Evolutionary conservation across 2,113 vertebrate species (phyloP), one percentile per base, ranked within the genome.

Genomic region (Notiomystis cincta): DNA sequence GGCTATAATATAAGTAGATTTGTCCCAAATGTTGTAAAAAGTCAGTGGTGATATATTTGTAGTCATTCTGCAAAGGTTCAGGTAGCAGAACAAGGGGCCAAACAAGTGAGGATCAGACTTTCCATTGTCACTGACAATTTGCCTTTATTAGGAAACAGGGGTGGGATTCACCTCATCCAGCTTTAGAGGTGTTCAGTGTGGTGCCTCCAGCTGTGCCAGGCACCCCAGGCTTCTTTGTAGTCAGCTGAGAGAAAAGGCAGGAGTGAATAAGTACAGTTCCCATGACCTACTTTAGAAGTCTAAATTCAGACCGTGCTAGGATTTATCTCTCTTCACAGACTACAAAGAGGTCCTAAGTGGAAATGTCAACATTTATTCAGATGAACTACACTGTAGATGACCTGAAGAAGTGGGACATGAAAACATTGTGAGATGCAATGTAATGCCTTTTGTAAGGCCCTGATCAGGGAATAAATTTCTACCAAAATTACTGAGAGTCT

Each of bases 231-330:
- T 53, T 57, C 92, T 94, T 66, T 94, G 75, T 88, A 80, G 75
- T 80, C 78, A 90, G 40, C 70, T 94, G 90, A 57, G 87, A 87
- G 87, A 72, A 82, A 5, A 76, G 27, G 19, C 25, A 38, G 13
- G 45, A 90, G 72, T 37, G 78, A 76, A 37, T 76, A 82, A 79
- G 19, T 79, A 51, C 47, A 85, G 69, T 90, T 93, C 90, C 70
- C 75, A 69, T 92, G 94, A 82, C 94, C 92, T 97, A 96, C 27
- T 97, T 95, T 82, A 82, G 70, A 86, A 85, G 57, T 57, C 70
- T 95, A 92, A 94, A 92, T 93, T 76, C 88, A 95, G 70, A 65
- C 31, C 3, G 2, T 56, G 38, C 40, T 57, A 80, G 37, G 45
- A 77, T 77, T 85, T 82, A 30, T 91, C 53, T 69, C 20, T 85